phyloP scores from a whole-genome alignment of 1,140 invertebrate genomes.

The Bombus terrestris region DNA sequence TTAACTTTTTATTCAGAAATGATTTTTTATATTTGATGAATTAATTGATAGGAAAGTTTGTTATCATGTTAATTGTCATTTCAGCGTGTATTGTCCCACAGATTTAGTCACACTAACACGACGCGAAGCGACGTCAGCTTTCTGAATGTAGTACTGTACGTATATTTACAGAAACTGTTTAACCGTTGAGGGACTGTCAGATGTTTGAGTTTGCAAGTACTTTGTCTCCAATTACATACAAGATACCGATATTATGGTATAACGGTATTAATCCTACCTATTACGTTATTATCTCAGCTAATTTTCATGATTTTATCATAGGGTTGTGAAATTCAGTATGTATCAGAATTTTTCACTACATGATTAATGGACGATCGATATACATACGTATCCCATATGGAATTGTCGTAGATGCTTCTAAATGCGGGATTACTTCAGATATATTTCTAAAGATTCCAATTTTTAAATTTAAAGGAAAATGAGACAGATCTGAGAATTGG shows the following conservation, averaged over 20 bases:
- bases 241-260: not conserved
- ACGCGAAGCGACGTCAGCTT: not conserved
- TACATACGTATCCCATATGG: too few species aligned
- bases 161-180: constrained; percentile 11
- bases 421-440: not conserved
- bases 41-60: not conserved
- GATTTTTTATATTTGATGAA: not conserved
- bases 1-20: not conserved
- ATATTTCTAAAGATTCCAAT: not conserved
- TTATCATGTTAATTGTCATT: not conserved
- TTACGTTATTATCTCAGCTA: not conserved
- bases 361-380: not conserved
- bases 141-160: not conserved
- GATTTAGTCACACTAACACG: not conserved
- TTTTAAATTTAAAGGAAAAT: too few species aligned
- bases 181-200: constrained; percentile 2
- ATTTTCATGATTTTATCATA: not conserved
- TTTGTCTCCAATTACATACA: not conserved
- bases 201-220: constrained; percentile 21
- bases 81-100: not conserved
- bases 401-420: not conserved
- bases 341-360: not conserved
- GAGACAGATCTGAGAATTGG: too few species aligned
- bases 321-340: too few species aligned
- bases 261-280: not conserved